Base-by-base conservation (phyloP, 2,797 vertebrate species). In the Eospalax fontanierii region DNA sequence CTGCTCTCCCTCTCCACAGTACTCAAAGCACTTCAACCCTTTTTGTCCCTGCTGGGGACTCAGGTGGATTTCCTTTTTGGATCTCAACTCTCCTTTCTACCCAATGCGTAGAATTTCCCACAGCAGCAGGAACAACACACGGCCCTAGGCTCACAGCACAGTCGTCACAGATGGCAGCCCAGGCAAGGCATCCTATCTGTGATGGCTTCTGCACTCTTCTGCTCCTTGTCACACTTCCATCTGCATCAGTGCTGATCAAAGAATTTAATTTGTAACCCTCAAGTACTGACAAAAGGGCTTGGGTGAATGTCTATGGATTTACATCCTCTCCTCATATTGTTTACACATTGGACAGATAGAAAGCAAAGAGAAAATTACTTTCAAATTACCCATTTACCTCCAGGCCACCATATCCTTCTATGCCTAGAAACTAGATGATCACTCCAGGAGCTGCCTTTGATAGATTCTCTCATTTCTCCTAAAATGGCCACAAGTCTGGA, bases 171-270 rank as follows among this genome's bases (percentile, higher is more conserved):
- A 40, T 1, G 10, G 6, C 1, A 50, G 24, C 15, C 74, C 35
- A n/a, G 50, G 2, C 6, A 22, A 4, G 63, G 14, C 4, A 59
- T 6, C 4, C 18, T 38, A 18, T 22, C 30, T 65, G 63, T 28
- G 18, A 65, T 57, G 19, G 6, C 1, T 75, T 84, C 76, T 75
- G n/a, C 18, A 38, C 1, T 28, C 75, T 24, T 21, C 50, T 40
- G 21, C 35, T 24, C 12, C 70, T n/a, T n/a, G n/a, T n/a, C n/a
- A n/a, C 38, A 68, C 9, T 66, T 74, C 46, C 14, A 74, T 24
- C 1, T 18, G 91, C 87, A 95, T 30, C 59, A 75, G 87, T 89
- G 40, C 50, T 91, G n/a, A 79, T 30, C 40, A 70, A 73, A 5
- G 6, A 94, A 90, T 26, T 70, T 59, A 61, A 93, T 50, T 66